Evolutionary conservation across 1,140 invertebrate species (phyloP), one percentile per base, ranked within the genome.

Genomic region (Solenopsis invicta): DNA sequence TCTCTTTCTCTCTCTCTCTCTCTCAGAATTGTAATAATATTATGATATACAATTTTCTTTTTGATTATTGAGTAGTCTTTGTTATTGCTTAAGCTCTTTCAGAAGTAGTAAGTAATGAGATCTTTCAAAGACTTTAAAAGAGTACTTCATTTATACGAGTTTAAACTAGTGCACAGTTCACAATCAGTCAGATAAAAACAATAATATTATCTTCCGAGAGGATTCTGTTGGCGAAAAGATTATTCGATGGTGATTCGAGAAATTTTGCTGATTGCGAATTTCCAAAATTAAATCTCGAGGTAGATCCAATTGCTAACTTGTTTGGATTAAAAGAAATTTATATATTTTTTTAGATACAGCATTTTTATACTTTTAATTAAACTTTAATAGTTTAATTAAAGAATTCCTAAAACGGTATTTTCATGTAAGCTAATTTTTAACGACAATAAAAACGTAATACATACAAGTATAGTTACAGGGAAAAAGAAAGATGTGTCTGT

Each of bases 291-390:
- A 48, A 69, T 48, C 13, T 21, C 21, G 8, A 64, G 8, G 2
- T 34, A 34, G 13, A 34, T 45, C n/a, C 1, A 59, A 59, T 41
- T 18, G 4, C 8, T 41, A 66, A 66, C 29, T n/a, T 4, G 16
- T 66, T 9, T 41, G 10, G 18, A n/a, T 66, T 37, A 37, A 10
- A 21, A 21, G 41, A 41, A 66, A 66, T 41, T 66, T 21, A 66
- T 41, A n/a, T n/a, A n/a, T 66, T 41, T 18, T 64, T 5, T 8
- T n/a, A 66, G 4, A 66, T 37, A 37, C 1, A n/a, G 16, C 3
- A 66, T 66, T 37, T 66, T 66, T 66, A 18, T 18, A 18, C 9
- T 64, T 64, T 66, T n/a, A n/a, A n/a, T n/a, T n/a, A n/a, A n/a
- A n/a, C n/a, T n/a, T n/a, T n/a, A n/a, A n/a, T n/a, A n/a, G n/a